These are phyloP conservation scores for Altica lythri DNA, from an alignment of 2,888 invertebrate genomes.

Conservation along the genomic window DNA sequence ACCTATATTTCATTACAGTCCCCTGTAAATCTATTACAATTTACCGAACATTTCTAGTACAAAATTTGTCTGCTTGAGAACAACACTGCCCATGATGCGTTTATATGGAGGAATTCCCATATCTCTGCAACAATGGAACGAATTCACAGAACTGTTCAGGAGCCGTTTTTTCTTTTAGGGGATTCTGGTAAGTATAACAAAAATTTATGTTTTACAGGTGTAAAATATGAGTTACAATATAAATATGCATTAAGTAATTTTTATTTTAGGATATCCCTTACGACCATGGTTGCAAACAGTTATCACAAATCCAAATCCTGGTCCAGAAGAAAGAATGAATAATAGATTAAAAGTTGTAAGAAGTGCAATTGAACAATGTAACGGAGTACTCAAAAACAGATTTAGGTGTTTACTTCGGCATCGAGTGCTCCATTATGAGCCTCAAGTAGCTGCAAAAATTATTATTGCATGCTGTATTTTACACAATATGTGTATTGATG, in stretches of 20 bases:
- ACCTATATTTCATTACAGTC: too few relatives aligned
- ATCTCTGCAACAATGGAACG: not conserved
- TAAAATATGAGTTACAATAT: too few relatives aligned
- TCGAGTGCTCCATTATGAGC: not conserved
- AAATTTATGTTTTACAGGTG: not conserved
- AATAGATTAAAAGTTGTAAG: not conserved
- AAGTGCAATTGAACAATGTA: too few relatives aligned
- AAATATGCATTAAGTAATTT: not conserved
- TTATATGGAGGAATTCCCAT: not conserved
- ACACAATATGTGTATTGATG: constrained; percentile 4
- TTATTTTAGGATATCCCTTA: too few relatives aligned
- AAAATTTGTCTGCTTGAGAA: too few relatives aligned
- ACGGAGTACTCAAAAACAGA: too few relatives aligned
- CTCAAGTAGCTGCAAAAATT: not conserved
- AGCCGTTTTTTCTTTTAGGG: not conserved
- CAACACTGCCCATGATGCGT: not conserved
- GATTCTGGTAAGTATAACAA: not conserved
- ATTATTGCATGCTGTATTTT: constrained; percentile 3
- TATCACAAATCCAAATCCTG: not conserved
- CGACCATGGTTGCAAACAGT: too few relatives aligned
- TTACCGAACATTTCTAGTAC: too few relatives aligned
- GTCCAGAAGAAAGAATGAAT: not conserved
- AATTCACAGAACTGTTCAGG: not conserved
- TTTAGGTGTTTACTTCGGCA: too few relatives aligned
- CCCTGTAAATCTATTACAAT: too few relatives aligned